Evolutionary conservation across 2,888 invertebrate species (phyloP), one percentile per base, ranked within the genome.

Genomic region (Mythimna pallens): DNA sequence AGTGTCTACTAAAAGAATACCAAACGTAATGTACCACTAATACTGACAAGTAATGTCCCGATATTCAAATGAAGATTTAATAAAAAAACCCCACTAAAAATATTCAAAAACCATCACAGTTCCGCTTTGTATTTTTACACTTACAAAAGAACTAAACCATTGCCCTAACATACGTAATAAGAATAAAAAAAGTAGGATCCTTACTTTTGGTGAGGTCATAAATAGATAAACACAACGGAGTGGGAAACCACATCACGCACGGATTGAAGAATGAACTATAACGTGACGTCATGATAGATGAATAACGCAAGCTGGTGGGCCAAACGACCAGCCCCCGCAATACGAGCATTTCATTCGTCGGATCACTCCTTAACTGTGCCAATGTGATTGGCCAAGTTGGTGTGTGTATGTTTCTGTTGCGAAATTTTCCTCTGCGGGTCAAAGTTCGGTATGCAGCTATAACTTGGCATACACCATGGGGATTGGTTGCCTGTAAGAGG

Each of bases 281-380:
- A 69, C 12, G 20, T 86, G 80, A 77, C 84, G 76, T 82, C 76
- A 82, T 36, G 58, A n/a, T n/a, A 68, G 63, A 68, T 62, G 54
- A 55, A 70, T 80, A 73, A 75, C 71, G 76, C 70, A 71, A 84
- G 71, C 54, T 58, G 43, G 63, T 79, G 65, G 71, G 84, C 65
- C 71, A 76, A 78, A 67, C n/a, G 76, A 77, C 86, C 72, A 73
- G 77, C 76, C 73, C 70, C 74, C 67, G 36, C 50, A 52, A 82
- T 71, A 62, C 70, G 54, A 65, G 64, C 62, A 62, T 80, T 84
- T 84, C 75, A 82, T 84, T 80, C 79, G 73, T 64, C 47, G 62
- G 66, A 61, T 55, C 65, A 54, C 43, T 78, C n/a, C 22, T 47
- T 67, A 36, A 40, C 55, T 57, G 65, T 58, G 47, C 57, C 36